These are phyloP conservation scores for Caranx melampygus DNA, from an alignment of 2,113 vertebrate species.

Conservation along the genomic window DNA sequence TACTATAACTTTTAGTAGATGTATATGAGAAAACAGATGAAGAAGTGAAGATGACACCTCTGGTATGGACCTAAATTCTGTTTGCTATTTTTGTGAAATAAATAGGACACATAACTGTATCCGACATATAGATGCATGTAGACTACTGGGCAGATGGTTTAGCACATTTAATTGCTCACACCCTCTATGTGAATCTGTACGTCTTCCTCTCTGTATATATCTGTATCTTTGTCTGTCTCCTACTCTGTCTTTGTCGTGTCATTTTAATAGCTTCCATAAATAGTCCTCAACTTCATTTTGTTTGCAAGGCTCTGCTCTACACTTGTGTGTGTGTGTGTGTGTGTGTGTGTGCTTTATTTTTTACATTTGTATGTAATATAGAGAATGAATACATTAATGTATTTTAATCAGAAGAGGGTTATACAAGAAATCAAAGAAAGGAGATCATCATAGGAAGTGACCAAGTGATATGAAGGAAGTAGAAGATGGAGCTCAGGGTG, in stretches of 20 bases:
- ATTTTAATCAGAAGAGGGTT: too few relatives aligned
- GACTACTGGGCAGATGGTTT: conserved; percentile 95
- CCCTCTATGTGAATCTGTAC: conserved; percentile 88
- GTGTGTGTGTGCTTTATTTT: not conserved
- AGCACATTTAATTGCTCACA: conserved; percentile 92
- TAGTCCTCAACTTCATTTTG: conserved; percentile 3
- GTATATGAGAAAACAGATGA: too few relatives aligned
- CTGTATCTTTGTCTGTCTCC: conserved; percentile 42
- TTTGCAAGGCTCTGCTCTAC: not conserved
- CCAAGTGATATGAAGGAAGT: too few relatives aligned
- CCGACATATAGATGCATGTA: conserved; percentile 76
- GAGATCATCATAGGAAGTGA: too few relatives aligned
- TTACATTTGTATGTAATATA: not conserved
- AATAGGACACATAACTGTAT: not conserved
- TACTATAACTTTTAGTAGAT: too few relatives aligned
- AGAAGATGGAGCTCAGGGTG: too few relatives aligned
- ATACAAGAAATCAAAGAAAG: too few relatives aligned
- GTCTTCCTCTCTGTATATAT: conserved; percentile 62
- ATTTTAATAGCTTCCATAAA: conserved; percentile 7
- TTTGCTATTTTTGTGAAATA: not conserved
- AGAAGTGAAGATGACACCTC: not conserved
- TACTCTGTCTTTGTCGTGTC: conserved; percentile 28
- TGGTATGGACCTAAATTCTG: not conserved
- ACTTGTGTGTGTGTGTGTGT: too few relatives aligned
- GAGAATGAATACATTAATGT: not conserved